Base-by-base conservation (phyloP, 2,797 vertebrate genomes). In the Pangasius macronema region DNA sequence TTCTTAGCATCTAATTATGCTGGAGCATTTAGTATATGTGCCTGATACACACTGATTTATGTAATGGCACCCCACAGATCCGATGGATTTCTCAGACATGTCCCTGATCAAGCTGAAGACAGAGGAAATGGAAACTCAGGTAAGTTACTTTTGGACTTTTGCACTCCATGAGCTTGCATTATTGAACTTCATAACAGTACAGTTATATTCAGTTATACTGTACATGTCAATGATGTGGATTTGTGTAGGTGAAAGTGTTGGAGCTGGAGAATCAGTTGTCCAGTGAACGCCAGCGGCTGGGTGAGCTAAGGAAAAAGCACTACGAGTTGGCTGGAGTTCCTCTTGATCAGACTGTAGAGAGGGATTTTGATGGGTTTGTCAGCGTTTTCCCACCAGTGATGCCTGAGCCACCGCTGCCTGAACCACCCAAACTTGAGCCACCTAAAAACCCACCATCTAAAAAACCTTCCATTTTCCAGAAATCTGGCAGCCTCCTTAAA, bases 91-190 rank as follows among this genome's bases (percentile, higher is more conserved):
- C 93, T 98, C 97, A 11, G 96, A 95, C 85, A 92, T 98, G 94
- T 99, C 98, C 0, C 94, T 98, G 91, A 99, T 97, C 42, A 99
- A 99, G 93, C 97, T 99, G 92, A 99, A 99, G 92, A 97, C 96
- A 9, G 97, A 99, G 87, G 98, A 99, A 92, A 98, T 99, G 98
- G 97, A 99, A 85, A 96, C 97, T 0, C 98, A 99, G 98, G 98
- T 99, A 92, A 3, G 22, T 20, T 55, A 70, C 46, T 80, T 59
- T 39, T 57, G 30, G 22, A 39, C 16, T n/a, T 76, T 39, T n/a
- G 36, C 18, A 55, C 57, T 22, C 51, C 55, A n/a, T 9, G 36
- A n/a, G 24, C 36, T 10, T 83, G 61, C 24, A 65, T 81, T 63
- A 46, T 30, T 63, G 10, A 70, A 36, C 42, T 3, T 2, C 24